Evolutionary conservation across 1,140 invertebrate species (phyloP).

Genomic region (Bicyclus anynana): DNA sequence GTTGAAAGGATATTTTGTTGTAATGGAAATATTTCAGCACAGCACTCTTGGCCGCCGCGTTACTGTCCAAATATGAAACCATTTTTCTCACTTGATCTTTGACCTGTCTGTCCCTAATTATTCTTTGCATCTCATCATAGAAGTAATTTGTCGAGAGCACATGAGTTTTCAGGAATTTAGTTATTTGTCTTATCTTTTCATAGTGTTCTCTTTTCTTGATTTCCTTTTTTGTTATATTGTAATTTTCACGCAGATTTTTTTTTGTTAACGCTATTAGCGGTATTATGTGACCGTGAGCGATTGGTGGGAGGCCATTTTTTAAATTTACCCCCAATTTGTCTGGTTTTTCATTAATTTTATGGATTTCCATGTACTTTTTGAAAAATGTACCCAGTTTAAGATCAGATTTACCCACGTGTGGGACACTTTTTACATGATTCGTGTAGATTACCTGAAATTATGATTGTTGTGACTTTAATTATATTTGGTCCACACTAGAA

Average conservation of each 20-base stretch:
- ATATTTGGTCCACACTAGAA: no score
- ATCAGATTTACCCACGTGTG: no score
- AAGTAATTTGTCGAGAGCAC: constrained; percentile 34
- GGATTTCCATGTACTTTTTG: no score
- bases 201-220: constrained; percentile 22
- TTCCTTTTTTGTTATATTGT: not conserved
- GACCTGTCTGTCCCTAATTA: constrained; percentile 16
- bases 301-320: no score
- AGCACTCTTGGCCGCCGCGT: constrained; percentile 14
- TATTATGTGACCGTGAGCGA: no score
- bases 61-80: constrained; percentile 32
- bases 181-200: constrained; percentile 29
- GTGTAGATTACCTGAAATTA: no score
- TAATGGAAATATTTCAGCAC: constrained; percentile 25
- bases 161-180: constrained; percentile 29
- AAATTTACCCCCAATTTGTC: no score
- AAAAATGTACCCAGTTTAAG: no score
- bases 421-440: no score
- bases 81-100: constrained; percentile 37
- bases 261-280: no score
- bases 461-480: no score
- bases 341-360: no score
- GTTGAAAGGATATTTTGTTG: constrained; percentile 3
- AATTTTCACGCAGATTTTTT: not conserved
- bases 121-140: constrained; percentile 35